phyloP scores from a whole-genome alignment of 2,888 invertebrate species.

The Biston betularia region DNA sequence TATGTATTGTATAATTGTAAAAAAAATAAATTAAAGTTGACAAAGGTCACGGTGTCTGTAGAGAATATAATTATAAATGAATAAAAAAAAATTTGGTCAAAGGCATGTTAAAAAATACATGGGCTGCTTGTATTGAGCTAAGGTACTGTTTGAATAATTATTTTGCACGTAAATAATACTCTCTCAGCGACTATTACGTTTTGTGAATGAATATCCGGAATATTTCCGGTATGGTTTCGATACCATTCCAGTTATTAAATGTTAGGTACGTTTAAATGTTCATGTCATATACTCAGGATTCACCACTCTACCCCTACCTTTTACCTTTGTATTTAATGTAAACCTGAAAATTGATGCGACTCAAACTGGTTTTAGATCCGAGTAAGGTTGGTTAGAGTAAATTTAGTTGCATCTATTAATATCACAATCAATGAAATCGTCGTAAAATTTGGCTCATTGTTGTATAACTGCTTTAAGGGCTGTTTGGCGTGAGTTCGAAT shows the following conservation, averaged over 20 bases:
- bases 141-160: not conserved
- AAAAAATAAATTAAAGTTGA: too few species aligned
- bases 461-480: too few species aligned
- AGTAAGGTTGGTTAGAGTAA: too few species aligned
- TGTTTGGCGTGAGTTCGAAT: too few species aligned
- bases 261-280: constrained; percentile 16
- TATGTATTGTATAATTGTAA: too few species aligned
- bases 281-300: constrained; percentile 1
- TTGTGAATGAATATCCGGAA: constrained; percentile 34
- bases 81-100: not conserved
- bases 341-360: not conserved
- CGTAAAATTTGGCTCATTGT: too few species aligned
- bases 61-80: too few species aligned
- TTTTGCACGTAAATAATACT: constrained; percentile 12
- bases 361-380: not conserved
- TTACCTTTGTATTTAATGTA: not conserved
- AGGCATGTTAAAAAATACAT: not conserved
- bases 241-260: constrained; percentile 30
- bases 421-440: too few species aligned
- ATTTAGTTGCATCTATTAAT: too few species aligned
- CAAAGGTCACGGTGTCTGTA: too few species aligned
- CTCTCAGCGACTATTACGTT: constrained; percentile 33
- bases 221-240: constrained; percentile 31
- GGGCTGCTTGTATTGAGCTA: not conserved
- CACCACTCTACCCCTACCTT: not conserved